phyloP scores from a whole-genome alignment of 2,888 invertebrate genomes.

The Stramonita haemastoma region DNA sequence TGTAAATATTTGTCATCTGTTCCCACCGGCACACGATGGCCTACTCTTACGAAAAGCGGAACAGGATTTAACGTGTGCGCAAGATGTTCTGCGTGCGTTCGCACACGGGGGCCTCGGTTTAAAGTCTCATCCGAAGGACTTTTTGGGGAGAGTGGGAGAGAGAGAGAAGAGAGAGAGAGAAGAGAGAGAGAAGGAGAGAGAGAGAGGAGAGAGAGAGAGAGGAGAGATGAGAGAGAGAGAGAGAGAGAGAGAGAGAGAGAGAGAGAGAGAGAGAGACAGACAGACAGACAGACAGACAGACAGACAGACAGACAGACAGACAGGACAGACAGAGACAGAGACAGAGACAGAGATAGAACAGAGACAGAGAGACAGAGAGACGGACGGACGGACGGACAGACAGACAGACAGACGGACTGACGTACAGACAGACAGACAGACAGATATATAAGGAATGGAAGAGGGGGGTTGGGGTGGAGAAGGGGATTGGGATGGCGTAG shows the following conservation, averaged over 20 bases:
- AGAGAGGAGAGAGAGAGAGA: too few species aligned
- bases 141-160: conserved; percentile 33
- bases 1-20: too few species aligned
- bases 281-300: conserved; percentile 4
- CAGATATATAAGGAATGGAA: not conserved
- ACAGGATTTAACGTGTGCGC: too few species aligned
- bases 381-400: too few species aligned
- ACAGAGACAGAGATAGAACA: conserved; percentile 36
- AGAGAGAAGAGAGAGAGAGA: not conserved
- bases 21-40: too few species aligned
- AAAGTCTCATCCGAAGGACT: conserved; percentile 13
- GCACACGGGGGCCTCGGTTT: too few species aligned
- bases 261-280: not conserved
- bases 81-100: too few species aligned
- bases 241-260: too few species aligned
- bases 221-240: too few species aligned
- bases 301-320: not conserved
- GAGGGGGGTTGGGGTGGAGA: not conserved
- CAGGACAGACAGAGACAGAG: conserved; percentile 32
- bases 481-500: not conserved
- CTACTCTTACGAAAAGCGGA: too few species aligned
- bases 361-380: too few species aligned
- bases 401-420: too few species aligned
- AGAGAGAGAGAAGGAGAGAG: not conserved
- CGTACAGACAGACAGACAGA: not conserved